phyloP scores from a whole-genome alignment of 1,140 invertebrate species.

The Asbolus verrucosus region DNA sequence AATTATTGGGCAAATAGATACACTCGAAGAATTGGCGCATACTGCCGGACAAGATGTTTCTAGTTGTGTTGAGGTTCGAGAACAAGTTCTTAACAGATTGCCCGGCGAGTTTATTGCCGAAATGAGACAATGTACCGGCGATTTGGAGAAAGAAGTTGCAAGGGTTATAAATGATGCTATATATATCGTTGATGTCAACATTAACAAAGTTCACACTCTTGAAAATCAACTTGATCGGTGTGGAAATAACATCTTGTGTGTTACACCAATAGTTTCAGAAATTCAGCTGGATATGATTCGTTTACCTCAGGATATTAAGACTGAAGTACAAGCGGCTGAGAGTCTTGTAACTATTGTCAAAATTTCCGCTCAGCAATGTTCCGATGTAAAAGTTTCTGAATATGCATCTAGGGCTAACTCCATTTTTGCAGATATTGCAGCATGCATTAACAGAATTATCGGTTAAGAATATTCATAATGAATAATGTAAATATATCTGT shows the following conservation, averaged over 20 bases:
- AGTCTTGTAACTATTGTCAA: not conserved
- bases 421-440: not conserved
- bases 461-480: too few relatives aligned
- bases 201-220: not conserved
- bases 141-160: too few relatives aligned
- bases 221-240: not conserved
- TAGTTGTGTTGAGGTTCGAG: not conserved
- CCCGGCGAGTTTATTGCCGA: too few relatives aligned
- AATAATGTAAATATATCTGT: too few relatives aligned
- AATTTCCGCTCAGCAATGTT: not conserved
- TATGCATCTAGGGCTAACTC: not conserved
- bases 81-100: not conserved
- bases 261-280: not conserved
- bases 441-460: not conserved
- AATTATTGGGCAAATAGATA: not conserved
- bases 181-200: not conserved
- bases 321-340: not conserved
- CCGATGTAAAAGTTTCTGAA: not conserved
- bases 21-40: constrained; percentile 6
- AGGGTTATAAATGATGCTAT: not conserved
- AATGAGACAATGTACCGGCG: too few relatives aligned
- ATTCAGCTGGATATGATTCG: not conserved
- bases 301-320: not conserved
- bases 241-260: not conserved
- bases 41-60: constrained; percentile 16